phyloP scores from a whole-genome alignment of 2,113 vertebrate genomes.

The Amblyornis subalaris region DNA sequence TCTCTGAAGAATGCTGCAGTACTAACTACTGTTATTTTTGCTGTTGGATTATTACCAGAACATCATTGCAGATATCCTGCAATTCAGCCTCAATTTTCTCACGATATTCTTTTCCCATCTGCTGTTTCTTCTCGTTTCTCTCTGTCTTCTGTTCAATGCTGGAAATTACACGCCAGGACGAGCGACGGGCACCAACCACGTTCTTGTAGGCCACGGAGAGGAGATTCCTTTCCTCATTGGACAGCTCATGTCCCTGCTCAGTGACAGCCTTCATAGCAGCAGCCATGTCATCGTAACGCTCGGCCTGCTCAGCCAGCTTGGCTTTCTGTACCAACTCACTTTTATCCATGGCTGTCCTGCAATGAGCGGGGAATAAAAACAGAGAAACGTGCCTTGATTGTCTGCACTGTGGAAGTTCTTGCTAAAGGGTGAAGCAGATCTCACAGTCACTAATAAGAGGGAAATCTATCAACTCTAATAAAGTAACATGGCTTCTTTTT shows the following conservation, averaged over 20 bases:
- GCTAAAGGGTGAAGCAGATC: not conserved
- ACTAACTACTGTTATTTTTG: conserved; percentile 42
- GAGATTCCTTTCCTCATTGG: conserved; percentile 96
- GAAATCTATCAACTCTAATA: not conserved
- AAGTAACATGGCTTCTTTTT: not conserved
- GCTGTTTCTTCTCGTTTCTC: conserved; percentile 94
- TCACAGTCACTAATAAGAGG: not conserved
- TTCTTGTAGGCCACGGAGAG: conserved; percentile 99
- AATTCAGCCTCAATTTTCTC: conserved; percentile 94
- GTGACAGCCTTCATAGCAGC: conserved; percentile 96
- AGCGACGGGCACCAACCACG: conserved; percentile 93
- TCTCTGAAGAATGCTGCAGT: conserved; percentile 4
- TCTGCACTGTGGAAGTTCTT: not conserved
- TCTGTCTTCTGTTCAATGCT: conserved; percentile 97
- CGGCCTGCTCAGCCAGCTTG: conserved; percentile 95
- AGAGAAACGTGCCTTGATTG: not conserved
- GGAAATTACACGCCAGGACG: conserved; percentile 95
- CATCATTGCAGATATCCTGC: conserved; percentile 95
- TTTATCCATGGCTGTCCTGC: conserved; percentile 92
- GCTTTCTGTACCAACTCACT: conserved; percentile 98
- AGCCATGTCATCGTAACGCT: conserved; percentile 98
- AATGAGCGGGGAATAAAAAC: not conserved
- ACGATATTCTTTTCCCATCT: conserved; percentile 93
- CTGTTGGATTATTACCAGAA: conserved; percentile 83
- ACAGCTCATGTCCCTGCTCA: conserved; percentile 90